Evolutionary conservation across 2,888 invertebrate genomes (phyloP).

Genomic region (Merodon equestris): DNA sequence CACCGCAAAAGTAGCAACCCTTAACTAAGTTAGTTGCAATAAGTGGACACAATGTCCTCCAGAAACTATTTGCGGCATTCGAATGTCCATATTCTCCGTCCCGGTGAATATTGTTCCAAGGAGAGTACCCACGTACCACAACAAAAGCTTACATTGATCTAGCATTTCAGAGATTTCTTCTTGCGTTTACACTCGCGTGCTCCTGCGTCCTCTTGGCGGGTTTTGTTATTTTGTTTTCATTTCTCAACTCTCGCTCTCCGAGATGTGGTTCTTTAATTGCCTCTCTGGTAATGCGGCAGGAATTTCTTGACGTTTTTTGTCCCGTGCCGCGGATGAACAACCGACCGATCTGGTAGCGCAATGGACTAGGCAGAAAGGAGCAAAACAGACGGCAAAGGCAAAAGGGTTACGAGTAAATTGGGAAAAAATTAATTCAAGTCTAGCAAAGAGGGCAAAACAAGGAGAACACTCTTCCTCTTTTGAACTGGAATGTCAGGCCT

Average conservation of each 20-base stretch:
- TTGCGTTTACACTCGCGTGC: conserved; percentile 6
- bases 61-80: conserved; percentile 66
- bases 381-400: conserved; percentile 4
- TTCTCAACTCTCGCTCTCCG: conserved; percentile 61
- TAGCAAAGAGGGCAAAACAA: no score
- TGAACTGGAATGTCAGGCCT: no score
- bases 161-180: conserved; percentile 70
- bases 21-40: conserved; percentile 60
- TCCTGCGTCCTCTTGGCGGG: conserved; percentile 16
- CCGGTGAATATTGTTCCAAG: conserved; percentile 53
- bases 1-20: conserved; percentile 63
- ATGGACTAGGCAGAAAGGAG: conserved; percentile 43
- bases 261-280: conserved; percentile 67
- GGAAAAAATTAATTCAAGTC: conserved; percentile 21
- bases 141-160: conserved; percentile 67
- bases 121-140: conserved; percentile 61
- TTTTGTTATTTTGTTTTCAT: conserved; percentile 29
- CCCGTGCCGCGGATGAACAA: conserved; percentile 51
- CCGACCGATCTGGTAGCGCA: neutral
- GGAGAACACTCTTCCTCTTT: no score
- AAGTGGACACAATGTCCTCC: conserved; percentile 64
- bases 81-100: conserved; percentile 64
- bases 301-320: conserved; percentile 64
- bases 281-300: conserved; percentile 62
- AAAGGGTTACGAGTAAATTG: conserved; percentile 26